Percentiles rank a stretch among this genome's conserved stretches.
Conservation (phyloP, 1,140 invertebrate genomes). For the Drosophila asahinai region DNA sequence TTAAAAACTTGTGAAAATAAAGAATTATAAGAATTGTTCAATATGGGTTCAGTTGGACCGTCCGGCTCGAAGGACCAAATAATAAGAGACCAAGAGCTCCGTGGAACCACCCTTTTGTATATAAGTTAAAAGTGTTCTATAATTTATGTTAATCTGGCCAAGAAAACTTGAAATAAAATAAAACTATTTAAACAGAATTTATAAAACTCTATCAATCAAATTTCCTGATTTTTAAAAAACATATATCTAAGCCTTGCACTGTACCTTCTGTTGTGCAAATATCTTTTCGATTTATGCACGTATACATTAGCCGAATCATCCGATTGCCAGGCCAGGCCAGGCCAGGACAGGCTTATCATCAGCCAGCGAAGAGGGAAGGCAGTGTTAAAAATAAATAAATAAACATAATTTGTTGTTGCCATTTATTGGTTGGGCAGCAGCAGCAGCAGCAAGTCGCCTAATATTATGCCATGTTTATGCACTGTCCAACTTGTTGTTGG, state of each 20-base stretch:
- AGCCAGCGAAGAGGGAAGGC: conserved; percentile 5
- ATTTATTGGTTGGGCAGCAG: conserved; percentile 28
- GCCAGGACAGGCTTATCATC: conserved; percentile 38
- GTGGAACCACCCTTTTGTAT: too few species aligned
- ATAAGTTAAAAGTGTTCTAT: not conserved
- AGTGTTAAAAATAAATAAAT: conserved; percentile 73
- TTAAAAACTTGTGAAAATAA: too few species aligned
- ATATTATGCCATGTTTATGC: conserved; percentile 69
- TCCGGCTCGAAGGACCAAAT: too few species aligned
- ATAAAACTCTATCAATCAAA: not conserved
- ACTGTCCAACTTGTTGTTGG: conserved; percentile 55
- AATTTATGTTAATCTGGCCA: not conserved
- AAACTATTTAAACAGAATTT: not conserved
- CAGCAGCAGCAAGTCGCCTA: conserved; percentile 28
- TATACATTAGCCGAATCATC: conserved; percentile 43
- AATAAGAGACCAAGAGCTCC: too few species aligned
- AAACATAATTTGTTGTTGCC: conserved; percentile 66
- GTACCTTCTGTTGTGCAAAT: conserved; percentile 21
- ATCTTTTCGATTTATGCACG: conserved; percentile 60
- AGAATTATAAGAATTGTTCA: too few species aligned
- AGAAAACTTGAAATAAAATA: not conserved
- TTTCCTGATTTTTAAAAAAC: not conserved
- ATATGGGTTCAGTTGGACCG: too few species aligned
- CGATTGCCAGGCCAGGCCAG: conserved; percentile 27
- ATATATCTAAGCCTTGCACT: not conserved